Percentiles rank a stretch among this genome's conserved stretches.
phyloP scores from a whole-genome alignment of 2,113 vertebrate genomes.

The Holacanthus passer region DNA sequence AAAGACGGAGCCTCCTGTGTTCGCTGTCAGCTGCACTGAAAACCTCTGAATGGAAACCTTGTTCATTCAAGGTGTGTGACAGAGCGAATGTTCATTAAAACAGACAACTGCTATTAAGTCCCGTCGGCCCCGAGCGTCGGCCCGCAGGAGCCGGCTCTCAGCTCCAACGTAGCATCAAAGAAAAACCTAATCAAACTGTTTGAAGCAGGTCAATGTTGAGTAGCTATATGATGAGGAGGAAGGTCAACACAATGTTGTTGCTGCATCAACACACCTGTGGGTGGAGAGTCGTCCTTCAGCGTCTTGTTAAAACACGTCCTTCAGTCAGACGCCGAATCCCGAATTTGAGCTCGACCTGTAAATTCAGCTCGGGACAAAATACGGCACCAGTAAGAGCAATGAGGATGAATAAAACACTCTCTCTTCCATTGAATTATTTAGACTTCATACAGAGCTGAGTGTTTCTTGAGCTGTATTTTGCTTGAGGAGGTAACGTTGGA shows the following conservation, averaged over 20 bases:
- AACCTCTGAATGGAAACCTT: constrained; percentile 22
- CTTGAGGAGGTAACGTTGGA: background rate
- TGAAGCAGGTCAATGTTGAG: constrained; percentile 11
- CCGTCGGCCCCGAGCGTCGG: constrained; percentile 18
- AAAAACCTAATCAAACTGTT: constrained; percentile 2
- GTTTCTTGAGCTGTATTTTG: background rate
- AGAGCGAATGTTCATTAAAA: constrained; percentile 38
- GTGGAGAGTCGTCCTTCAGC: background rate
- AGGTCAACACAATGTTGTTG: too few species aligned
- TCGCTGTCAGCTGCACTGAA: background rate
- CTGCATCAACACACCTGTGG: background rate
- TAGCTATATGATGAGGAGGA: background rate
- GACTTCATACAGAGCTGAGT: background rate
- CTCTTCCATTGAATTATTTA: background rate
- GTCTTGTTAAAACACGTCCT: background rate
- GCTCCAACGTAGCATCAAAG: constrained; percentile 6
- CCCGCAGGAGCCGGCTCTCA: background rate
- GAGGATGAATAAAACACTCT: background rate
- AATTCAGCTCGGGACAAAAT: background rate
- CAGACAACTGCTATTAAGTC: constrained; percentile 41
- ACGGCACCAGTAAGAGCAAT: background rate
- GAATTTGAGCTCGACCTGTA: background rate
- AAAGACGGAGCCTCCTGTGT: background rate
- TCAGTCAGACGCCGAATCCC: background rate
- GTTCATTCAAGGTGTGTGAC: constrained; percentile 44